These are phyloP conservation scores for Scleropages formosus DNA, from an alignment of 2,797 vertebrate species.

Conservation along the genomic window DNA sequence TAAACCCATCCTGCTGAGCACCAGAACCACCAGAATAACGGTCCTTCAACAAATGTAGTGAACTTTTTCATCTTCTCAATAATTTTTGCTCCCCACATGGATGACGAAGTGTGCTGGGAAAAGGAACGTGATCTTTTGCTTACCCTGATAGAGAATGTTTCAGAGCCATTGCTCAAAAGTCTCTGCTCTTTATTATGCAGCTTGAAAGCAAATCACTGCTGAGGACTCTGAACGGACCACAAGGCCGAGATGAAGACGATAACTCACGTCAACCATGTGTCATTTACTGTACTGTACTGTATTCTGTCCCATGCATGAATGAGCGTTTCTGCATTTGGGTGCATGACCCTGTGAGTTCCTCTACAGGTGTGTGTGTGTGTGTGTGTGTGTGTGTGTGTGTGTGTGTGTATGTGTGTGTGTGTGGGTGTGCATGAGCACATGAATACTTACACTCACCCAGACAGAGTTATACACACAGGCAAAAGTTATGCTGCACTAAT, in stretches of 20 bases:
- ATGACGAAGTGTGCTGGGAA: too few species aligned
- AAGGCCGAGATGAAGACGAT: not conserved
- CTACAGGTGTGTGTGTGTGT: not conserved
- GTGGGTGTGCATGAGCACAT: slow-evolving; percentile 32
- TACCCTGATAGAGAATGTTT: too few species aligned
- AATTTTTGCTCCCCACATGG: too few species aligned
- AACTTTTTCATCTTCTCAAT: not conserved
- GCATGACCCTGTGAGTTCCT: too few species aligned
- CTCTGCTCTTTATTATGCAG: too few species aligned
- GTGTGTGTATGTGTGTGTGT: slow-evolving; percentile 23
- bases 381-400: slow-evolving; percentile 22
- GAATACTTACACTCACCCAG: slow-evolving; percentile 36
- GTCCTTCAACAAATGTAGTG: not conserved
- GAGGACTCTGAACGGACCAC: not conserved
- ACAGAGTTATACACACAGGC: too few species aligned
- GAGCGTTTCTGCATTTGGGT: too few species aligned
- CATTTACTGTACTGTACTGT: too few species aligned
- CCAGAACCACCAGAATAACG: not conserved
- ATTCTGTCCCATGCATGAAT: too few species aligned
- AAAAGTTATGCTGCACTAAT: too few species aligned
- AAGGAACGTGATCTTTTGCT: too few species aligned
- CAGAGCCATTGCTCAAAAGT: not conserved
- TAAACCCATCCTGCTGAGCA: not conserved
- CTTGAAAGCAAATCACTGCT: not conserved
- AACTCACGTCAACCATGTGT: not conserved